These are phyloP conservation scores for Sciurus carolinensis DNA, from an alignment of 2,797 vertebrate species.

Conservation along the genomic window DNA sequence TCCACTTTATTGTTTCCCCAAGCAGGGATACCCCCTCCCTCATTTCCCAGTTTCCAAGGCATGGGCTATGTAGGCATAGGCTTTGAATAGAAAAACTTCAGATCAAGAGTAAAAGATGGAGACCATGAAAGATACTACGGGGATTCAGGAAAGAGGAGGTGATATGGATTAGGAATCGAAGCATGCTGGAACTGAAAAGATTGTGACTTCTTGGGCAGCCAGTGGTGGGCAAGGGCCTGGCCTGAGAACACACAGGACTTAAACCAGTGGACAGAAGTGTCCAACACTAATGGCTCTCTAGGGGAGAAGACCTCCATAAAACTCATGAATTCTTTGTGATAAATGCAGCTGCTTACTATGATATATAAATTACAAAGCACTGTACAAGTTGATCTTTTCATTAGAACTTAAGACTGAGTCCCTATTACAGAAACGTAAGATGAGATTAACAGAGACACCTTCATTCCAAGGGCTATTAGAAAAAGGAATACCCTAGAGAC, in stretches of 20 bases:
- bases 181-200: not conserved
- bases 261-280: not conserved
- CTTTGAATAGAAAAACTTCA: not conserved
- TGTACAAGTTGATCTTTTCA: not conserved
- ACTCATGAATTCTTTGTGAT: not conserved
- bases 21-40: not conserved
- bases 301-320: not conserved
- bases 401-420: conserved; percentile 18
- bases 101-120: not conserved
- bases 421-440: not conserved
- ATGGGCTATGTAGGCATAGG: not conserved
- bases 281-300: not conserved
- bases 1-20: not conserved
- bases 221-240: not conserved
- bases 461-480: not conserved
- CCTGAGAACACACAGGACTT: not conserved
- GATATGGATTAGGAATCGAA: not conserved
- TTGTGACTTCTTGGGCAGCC: not conserved
- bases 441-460: not conserved
- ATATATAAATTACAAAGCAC: not conserved
- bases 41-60: not conserved
- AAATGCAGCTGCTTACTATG: not conserved
- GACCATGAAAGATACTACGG: not conserved
- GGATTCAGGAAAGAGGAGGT: not conserved
- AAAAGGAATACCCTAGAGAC: not conserved